These are phyloP conservation scores for Parnassius apollo DNA, from an alignment of 2,888 invertebrate genomes.

Conservation along the genomic window DNA sequence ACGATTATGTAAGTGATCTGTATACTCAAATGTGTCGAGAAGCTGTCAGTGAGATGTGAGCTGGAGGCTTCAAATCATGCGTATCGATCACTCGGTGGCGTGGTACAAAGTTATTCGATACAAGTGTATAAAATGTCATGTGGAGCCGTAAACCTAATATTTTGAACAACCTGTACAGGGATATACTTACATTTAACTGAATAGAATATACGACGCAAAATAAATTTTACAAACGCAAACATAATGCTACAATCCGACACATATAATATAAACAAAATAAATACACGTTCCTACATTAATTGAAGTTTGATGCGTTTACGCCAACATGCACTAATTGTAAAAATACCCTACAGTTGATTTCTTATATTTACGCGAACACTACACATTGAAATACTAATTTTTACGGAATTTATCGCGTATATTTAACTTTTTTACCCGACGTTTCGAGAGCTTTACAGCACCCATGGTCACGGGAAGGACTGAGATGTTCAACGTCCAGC, in stretches of 20 bases:
- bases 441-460: too few relatives aligned
- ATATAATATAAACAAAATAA: conserved; percentile 27
- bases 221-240: conserved; percentile 31
- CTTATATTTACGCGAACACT: too few relatives aligned
- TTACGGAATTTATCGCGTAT: too few relatives aligned
- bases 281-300: conserved; percentile 11
- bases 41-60: conserved; percentile 80
- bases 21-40: conserved; percentile 74
- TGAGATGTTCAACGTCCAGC: too few relatives aligned
- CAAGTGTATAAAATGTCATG: conserved; percentile 71
- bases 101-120: conserved; percentile 74
- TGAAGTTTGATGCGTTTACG: conserved; percentile 38
- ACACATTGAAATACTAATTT: too few relatives aligned
- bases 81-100: conserved; percentile 81
- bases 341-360: conserved; percentile 21
- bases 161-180: conserved; percentile 34
- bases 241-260: conserved; percentile 34
- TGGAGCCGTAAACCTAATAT: conserved; percentile 49
- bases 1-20: conserved; percentile 69
- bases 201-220: conserved; percentile 35
- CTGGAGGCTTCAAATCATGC: conserved; percentile 79
- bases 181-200: conserved; percentile 32
- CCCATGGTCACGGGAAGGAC: too few relatives aligned
- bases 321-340: conserved; percentile 55
- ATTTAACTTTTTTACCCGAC: too few relatives aligned